Evolutionary conservation across 1,140 invertebrate species (phyloP), one percentile per base, ranked within the genome.

Genomic region (Mizuhopecten yessoensis): DNA sequence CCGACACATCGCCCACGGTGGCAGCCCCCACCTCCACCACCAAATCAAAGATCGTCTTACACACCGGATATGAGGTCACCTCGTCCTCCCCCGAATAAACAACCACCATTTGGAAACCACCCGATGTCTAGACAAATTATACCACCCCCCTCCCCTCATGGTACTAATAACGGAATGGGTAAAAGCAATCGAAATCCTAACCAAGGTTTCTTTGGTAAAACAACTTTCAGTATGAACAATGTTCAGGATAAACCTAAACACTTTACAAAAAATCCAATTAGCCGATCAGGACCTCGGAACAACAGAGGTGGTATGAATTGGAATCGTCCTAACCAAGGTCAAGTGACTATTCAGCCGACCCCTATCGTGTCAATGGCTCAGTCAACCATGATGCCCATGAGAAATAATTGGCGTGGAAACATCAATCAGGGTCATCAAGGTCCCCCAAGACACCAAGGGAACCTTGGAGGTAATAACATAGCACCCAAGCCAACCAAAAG

Each of bases 351-450:
- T n/a, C 57, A 9, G 23, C 57, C 57, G n/a, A 75, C 57, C 23
- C 57, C 57, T 29, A 29, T 17, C 3, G 17, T 75, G n/a, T 75
- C 57, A 7, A 75, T 75, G 23, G 0, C 57, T 17, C 57, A 0
- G 57, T 75, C n/a, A 75, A 75, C 57, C 57, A 29, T 49, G 45
- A 49, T 23, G 11, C 45, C 45, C 45, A 49, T 29, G 57, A n/a
- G 57, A 17, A 75, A 75, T n/a, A 75, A 75, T n/a, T 75, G 57
- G 57, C 23, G 57, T 29, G 57, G 57, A 75, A 75, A n/a, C n/a
- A n/a, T n/a, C 1, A 75, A 75, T n/a, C 57, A n/a, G 17, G 45
- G 45, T 23, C 7, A 57, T 23, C 7, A 57, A 57, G 45, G 45
- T 11, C n/a, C 1, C 1, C 57, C 5, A 75, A n/a, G 57, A 29